Evolutionary conservation across 2,888 invertebrate species (phyloP), one percentile per base, ranked within the genome.

Genomic region (Phengaris alcon): DNA sequence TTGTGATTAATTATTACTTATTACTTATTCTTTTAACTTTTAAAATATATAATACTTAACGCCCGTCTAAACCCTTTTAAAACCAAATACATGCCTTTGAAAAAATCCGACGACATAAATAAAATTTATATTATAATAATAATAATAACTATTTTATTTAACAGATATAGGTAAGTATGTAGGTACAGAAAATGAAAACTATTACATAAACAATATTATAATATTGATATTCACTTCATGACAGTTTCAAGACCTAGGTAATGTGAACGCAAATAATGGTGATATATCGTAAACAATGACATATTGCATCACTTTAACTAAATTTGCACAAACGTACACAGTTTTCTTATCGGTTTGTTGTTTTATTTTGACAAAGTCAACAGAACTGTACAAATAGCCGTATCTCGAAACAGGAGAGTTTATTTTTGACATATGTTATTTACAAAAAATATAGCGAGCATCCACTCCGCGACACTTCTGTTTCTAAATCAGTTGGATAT

Each of bases 401-500:
- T 75, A 80, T 76, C 77, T 78, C 78, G 76, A 76, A 79, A 79
- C 78, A 77, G 76, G 77, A 59, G 76, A 76, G 77, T 76, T 76
- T 35, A 35, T 2, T 35, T 77, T 79, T 75, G 79, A 80, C 80
- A 82, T 82, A 79, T 82, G 81, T 77, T 80, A 81, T 80, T 81
- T 80, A 77, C 76, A 74, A 68, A 54, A 77, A 75, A 75, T 78
- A 77, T 74, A 75, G 75, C 77, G 76, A 76, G 75, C 75, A 75
- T 74, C 85, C 72, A 80, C 90, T 91, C 90, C 78, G 89, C 72
- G 57, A 77, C 78, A 80, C 81, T 75, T 76, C 46, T 78, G 78
- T 79, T 79, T 77, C 83, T 82, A 88, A 87, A 88, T 87, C 86
- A 83, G 85, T 84, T 82, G 84, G 85, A 88, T 90, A 90, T 88